phyloP scores from a whole-genome alignment of 2,797 vertebrate species.

The Sardinella longiceps region DNA sequence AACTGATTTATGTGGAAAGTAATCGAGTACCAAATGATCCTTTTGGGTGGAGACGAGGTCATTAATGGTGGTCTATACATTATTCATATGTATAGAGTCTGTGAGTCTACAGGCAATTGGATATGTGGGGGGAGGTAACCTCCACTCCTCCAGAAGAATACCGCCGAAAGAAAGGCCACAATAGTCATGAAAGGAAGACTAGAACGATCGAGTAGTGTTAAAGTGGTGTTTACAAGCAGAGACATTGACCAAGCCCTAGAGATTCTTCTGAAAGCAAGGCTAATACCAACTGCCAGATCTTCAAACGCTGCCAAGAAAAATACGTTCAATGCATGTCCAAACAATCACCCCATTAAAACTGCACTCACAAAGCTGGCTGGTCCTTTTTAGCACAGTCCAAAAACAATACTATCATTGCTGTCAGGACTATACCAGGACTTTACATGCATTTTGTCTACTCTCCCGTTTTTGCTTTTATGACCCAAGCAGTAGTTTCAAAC shows the following conservation, averaged over 20 bases:
- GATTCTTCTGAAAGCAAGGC: background rate
- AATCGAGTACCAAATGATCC: constrained; percentile 74
- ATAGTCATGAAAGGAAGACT: background rate
- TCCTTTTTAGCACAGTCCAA: constrained; percentile 30
- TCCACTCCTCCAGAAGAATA: background rate
- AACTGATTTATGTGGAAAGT: constrained; percentile 78
- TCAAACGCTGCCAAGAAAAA: background rate
- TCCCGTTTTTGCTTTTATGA: constrained; percentile 43
- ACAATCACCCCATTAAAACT: constrained; percentile 30
- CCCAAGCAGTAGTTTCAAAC: background rate
- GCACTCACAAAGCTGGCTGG: constrained; percentile 34
- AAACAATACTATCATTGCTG: constrained; percentile 1
- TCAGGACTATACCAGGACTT: background rate
- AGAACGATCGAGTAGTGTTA: background rate
- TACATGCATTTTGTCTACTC: background rate
- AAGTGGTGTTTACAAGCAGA: background rate
- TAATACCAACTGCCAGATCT: background rate
- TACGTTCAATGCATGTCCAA: constrained; percentile 11
- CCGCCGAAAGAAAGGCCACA: background rate
- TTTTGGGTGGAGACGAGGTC: constrained; percentile 67
- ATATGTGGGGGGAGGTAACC: background rate
- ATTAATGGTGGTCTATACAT: constrained; percentile 76
- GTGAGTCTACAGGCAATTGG: constrained; percentile 43
- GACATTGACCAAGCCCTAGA: background rate
- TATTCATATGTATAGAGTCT: constrained; percentile 70